Conservation (phyloP, 2,113 vertebrate genomes). For the Girardinichthys multiradiatus region DNA sequence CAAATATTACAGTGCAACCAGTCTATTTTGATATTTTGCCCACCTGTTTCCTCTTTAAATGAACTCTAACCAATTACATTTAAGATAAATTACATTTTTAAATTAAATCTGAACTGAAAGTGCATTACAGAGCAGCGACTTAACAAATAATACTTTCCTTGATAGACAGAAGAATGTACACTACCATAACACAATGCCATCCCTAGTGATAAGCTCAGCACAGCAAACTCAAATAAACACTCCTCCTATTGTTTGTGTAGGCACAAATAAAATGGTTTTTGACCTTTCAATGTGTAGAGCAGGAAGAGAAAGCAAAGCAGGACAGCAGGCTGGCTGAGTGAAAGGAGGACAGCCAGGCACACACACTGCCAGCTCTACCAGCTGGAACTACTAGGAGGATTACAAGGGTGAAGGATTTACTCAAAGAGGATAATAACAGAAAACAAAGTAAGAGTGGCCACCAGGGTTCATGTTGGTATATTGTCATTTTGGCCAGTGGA, state of each 20-base stretch:
- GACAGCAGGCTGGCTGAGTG: slow-evolving; percentile 26
- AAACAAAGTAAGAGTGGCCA: slow-evolving; percentile 38
- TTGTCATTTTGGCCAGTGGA: background rate
- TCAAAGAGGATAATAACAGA: slow-evolving; percentile 63
- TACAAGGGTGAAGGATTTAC: slow-evolving; percentile 57
- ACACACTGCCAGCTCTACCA: slow-evolving; percentile 46
- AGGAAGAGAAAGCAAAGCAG: background rate
- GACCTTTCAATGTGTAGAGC: background rate
- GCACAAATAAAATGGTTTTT: slow-evolving; percentile 13
- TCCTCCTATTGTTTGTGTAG: background rate
- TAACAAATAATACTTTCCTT: too few relatives aligned
- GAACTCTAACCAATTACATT: too few relatives aligned
- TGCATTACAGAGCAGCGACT: too few relatives aligned
- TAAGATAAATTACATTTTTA: too few relatives aligned
- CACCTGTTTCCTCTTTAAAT: too few relatives aligned
- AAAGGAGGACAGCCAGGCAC: background rate
- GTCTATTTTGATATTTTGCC: too few relatives aligned
- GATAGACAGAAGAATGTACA: too few relatives aligned
- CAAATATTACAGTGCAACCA: too few relatives aligned
- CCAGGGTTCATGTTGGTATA: slow-evolving; percentile 1
- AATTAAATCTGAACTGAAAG: too few relatives aligned
- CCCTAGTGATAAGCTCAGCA: background rate
- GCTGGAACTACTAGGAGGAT: slow-evolving; percentile 64
- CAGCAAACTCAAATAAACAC: background rate
- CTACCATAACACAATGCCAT: background rate